A percentile compares a stretch with the other conserved stretches of the same genome.
These are phyloP conservation scores for Recurvirostra avosetta DNA, from an alignment of 2,113 vertebrate genomes.

Conservation along the genomic window DNA sequence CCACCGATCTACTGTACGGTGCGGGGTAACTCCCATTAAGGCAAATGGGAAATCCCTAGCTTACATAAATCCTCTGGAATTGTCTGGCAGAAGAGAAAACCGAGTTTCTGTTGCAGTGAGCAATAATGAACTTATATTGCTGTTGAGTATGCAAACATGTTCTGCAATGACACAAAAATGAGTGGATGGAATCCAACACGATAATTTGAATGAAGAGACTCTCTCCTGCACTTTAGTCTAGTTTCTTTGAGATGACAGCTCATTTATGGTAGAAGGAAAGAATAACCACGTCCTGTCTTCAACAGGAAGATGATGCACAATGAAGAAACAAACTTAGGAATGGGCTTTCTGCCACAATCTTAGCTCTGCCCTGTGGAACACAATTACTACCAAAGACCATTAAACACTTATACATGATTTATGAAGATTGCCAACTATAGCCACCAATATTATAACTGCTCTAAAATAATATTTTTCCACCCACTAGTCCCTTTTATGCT, in stretches of 20 bases:
- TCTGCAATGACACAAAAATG: not conserved
- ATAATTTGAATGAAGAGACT: not conserved
- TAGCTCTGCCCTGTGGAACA: not conserved
- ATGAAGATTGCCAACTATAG: not conserved
- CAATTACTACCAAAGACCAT: not conserved
- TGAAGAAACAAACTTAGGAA: not conserved
- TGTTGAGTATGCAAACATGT: not conserved
- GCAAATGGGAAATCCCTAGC: not conserved
- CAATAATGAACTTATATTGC: not conserved
- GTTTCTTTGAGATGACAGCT: not conserved
- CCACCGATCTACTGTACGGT: not conserved
- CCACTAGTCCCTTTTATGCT: not conserved
- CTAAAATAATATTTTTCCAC: not conserved
- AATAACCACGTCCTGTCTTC: not conserved
- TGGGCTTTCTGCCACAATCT: not conserved
- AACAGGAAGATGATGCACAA: not conserved
- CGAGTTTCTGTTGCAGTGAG: not conserved
- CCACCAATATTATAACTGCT: not conserved
- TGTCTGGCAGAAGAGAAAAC: not conserved
- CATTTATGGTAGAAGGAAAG: not conserved
- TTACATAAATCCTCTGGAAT: slow-evolving; percentile 5
- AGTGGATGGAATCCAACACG: not conserved
- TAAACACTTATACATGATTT: not conserved
- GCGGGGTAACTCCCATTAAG: not conserved
- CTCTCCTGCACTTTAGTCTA: not conserved